Evolutionary conservation across 2,797 vertebrate species (phyloP).

Genomic region (Echeneis naucrates): DNA sequence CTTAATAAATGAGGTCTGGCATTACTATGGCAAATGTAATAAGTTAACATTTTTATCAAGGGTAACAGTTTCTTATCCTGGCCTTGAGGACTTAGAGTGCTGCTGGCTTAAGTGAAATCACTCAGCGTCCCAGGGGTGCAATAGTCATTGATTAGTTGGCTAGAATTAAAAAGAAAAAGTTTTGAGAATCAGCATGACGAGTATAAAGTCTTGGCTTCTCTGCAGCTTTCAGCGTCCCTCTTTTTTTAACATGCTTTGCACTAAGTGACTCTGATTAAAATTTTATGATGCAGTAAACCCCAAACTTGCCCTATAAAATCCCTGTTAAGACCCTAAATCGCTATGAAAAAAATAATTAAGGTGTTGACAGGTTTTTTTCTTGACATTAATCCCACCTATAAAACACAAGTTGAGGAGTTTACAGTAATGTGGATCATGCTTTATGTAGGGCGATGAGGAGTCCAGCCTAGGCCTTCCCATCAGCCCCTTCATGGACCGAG

Average conservation of each 20-base stretch:
- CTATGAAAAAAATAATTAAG: neutral
- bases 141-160: constrained; percentile 1
- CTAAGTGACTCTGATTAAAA: neutral
- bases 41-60: too few relatives aligned
- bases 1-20: neutral
- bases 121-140: neutral
- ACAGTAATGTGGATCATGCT: constrained; percentile 27
- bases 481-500: constrained; percentile 98
- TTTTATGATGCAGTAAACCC: neutral
- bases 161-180: neutral
- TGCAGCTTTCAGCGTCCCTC: neutral
- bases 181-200: neutral
- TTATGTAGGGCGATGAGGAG: constrained; percentile 94
- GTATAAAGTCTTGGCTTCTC: neutral
- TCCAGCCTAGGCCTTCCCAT: constrained; percentile 94
- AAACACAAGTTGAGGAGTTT: neutral
- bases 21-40: neutral
- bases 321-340: neutral
- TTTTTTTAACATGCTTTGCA: neutral
- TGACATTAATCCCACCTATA: neutral
- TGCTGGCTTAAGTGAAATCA: neutral
- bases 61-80: neutral
- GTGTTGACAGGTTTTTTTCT: neutral
- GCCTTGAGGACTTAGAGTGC: neutral
- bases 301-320: neutral